Evolutionary conservation across 2,888 invertebrate genomes (phyloP).

Genomic region (Nectonema munidae): DNA sequence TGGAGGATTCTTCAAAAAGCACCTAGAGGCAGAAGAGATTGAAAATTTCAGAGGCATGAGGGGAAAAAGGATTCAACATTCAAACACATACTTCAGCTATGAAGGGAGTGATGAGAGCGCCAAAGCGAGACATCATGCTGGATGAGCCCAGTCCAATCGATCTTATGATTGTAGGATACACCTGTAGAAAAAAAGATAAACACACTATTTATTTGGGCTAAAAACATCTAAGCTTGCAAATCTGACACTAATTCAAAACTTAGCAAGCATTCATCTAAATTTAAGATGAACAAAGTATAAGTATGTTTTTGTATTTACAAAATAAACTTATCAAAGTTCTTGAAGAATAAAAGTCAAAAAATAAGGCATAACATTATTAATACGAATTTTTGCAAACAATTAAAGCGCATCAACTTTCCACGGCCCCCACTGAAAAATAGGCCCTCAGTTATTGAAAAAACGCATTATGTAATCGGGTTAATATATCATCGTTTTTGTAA

Average conservation of each 20-base stretch:
- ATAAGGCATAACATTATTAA: neutral
- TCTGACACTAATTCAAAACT: slow-evolving; percentile 6
- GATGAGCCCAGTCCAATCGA: slow-evolving; percentile 68
- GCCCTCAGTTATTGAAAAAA: too few species aligned
- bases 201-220: too few species aligned
- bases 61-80: neutral
- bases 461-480: too few species aligned
- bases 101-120: slow-evolving; percentile 69
- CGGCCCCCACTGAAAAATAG: too few species aligned
- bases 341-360: neutral
- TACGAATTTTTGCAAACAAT: too few species aligned
- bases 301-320: too few species aligned
- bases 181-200: slow-evolving; percentile 23
- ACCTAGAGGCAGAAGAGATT: slow-evolving; percentile 28
- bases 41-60: neutral
- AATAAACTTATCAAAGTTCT: too few species aligned
- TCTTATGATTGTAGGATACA: slow-evolving; percentile 53
- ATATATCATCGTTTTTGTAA: too few species aligned
- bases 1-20: slow-evolving; percentile 37
- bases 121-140: slow-evolving; percentile 55
- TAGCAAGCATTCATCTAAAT: neutral
- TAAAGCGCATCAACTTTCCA: too few species aligned
- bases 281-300: slow-evolving; percentile 9
- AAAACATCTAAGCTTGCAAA: slow-evolving; percentile 10
- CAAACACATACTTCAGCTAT: slow-evolving; percentile 46